Percentiles rank a stretch among this genome's conserved stretches.
phyloP scores from a whole-genome alignment of 2,888 invertebrate genomes.

The Caenorhabditis virilis region DNA sequence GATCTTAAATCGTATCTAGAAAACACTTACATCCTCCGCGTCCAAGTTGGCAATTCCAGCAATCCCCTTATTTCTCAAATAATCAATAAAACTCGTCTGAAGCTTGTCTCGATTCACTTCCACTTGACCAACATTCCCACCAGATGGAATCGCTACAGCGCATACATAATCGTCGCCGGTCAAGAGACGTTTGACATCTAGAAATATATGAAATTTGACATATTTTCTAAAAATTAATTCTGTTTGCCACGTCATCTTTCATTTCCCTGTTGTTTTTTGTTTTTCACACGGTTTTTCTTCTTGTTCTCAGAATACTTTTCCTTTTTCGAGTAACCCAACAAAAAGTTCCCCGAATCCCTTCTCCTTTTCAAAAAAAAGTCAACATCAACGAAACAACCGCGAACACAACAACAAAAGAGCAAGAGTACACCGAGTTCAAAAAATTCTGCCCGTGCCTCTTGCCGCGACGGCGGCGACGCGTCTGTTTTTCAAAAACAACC shows the following conservation, averaged over 20 bases:
- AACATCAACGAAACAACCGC: too few species aligned
- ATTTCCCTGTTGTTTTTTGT: neutral
- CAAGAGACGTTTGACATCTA: conserved; percentile 22
- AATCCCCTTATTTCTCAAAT: conserved; percentile 18
- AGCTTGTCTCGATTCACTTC: conserved; percentile 1
- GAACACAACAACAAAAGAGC: too few species aligned
- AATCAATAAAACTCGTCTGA: conserved; percentile 15
- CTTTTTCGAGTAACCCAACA: too few species aligned
- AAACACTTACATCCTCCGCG: neutral
- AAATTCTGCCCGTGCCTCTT: too few species aligned
- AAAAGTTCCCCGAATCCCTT: neutral
- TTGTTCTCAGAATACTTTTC: neutral
- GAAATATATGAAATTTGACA: conserved; percentile 1
- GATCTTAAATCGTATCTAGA: neutral
- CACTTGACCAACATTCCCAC: neutral
- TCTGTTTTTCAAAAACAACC: too few species aligned
- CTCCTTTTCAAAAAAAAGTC: neutral
- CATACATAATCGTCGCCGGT: conserved; percentile 19
- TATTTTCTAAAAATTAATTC: neutral
- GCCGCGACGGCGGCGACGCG: too few species aligned
- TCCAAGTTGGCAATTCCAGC: conserved; percentile 23
- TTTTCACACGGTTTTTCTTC: neutral
- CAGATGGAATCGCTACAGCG: conserved; percentile 11
- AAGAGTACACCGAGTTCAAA: too few species aligned
- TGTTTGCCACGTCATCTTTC: neutral